Conservation (phyloP, 1,140 invertebrate genomes). For the Copidosoma floridanum region DNA sequence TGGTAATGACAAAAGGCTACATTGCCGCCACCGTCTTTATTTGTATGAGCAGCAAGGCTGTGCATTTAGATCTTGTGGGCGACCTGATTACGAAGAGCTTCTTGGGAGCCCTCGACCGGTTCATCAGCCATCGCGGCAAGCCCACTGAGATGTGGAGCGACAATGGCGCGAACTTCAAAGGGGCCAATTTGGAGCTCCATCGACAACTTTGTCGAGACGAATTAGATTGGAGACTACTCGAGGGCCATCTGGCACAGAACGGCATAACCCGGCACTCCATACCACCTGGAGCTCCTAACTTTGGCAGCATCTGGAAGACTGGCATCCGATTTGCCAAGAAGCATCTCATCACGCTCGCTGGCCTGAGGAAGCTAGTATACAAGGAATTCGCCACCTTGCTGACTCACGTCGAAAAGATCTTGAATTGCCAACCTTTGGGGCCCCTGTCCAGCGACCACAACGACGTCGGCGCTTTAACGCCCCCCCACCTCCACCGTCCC, state of each 20-base stretch:
- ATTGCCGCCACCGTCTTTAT: background rate
- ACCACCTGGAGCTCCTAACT: background rate
- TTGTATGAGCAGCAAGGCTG: background rate
- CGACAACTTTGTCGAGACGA: background rate
- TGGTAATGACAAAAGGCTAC: background rate
- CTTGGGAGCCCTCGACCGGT: slow-evolving; percentile 1
- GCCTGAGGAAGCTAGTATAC: background rate
- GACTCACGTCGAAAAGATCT: background rate
- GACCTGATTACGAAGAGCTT: background rate
- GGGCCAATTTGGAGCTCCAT: background rate
- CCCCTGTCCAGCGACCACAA: background rate
- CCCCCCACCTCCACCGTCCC: too few species aligned
- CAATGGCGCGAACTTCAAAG: slow-evolving; percentile 9
- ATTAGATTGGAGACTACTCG: background rate
- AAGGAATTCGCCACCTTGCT: background rate
- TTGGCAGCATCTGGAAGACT: background rate
- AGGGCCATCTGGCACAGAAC: background rate
- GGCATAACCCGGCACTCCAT: background rate
- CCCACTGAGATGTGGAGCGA: slow-evolving; percentile 1
- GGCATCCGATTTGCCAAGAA: background rate
- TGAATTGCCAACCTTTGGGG: background rate
- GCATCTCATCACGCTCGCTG: background rate
- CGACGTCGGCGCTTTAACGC: background rate
- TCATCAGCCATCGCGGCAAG: background rate
- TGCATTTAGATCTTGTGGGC: background rate